Evolutionary conservation across 1,140 invertebrate species (phyloP).

Genomic region (Aphelenchoides besseyi): DNA sequence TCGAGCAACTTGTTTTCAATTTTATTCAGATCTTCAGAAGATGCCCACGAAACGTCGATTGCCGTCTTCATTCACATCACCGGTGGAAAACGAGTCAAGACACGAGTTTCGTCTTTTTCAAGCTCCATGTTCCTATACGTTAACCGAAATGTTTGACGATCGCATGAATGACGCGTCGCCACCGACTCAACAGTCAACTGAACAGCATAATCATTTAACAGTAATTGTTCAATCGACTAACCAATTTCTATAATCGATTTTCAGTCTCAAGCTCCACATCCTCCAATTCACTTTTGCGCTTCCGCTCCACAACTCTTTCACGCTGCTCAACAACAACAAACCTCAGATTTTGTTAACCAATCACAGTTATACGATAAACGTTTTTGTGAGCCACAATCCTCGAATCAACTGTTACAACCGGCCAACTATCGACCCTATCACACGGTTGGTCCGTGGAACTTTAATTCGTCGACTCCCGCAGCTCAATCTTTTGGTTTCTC

Average conservation of each 20-base stretch:
- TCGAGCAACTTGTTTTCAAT: conserved; percentile 7
- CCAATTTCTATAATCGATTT: too few species aligned
- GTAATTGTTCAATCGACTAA: too few species aligned
- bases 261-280: not conserved
- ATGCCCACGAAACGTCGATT: conserved; percentile 31
- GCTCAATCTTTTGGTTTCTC: not conserved
- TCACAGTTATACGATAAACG: not conserved
- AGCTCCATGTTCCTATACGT: conserved; percentile 51
- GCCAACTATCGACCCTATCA: not conserved
- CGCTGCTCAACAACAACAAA: too few species aligned
- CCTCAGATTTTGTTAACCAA: not conserved
- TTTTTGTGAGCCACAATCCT: not conserved
- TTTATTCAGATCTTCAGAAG: conserved; percentile 20
- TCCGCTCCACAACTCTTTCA: not conserved
- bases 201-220: not conserved
- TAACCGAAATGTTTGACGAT: conserved; percentile 59
- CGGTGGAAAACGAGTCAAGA: conserved; percentile 34
- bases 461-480: not conserved
- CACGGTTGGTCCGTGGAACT: not conserved
- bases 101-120: conserved; percentile 47
- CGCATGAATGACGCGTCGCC: conserved; percentile 38
- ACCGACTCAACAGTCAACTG: not conserved
- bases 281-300: not conserved
- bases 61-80: conserved; percentile 19
- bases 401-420: not conserved